phyloP scores from a whole-genome alignment of 2,113 vertebrate genomes.

The Leucopternis melanops region DNA sequence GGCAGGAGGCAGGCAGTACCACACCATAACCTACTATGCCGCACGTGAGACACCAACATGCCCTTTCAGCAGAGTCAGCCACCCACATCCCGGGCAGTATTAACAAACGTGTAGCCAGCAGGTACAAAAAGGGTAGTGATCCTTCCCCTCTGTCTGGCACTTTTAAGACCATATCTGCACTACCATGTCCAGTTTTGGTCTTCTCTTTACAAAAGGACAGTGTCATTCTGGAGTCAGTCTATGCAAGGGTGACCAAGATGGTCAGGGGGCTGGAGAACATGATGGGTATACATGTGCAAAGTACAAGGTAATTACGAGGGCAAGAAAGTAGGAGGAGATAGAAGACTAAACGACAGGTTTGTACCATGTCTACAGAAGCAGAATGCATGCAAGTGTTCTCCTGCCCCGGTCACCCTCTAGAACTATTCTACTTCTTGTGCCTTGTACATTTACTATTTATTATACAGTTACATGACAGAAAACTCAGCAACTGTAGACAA shows the following conservation, averaged over 20 bases:
- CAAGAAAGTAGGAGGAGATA: neutral
- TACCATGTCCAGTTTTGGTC: neutral
- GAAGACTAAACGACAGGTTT: neutral
- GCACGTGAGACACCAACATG: accelerated
- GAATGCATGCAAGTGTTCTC: neutral
- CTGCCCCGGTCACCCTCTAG: neutral
- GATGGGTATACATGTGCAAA: neutral
- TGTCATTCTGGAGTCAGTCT: neutral
- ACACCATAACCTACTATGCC: no score
- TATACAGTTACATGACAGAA: neutral
- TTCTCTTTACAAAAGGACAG: neutral
- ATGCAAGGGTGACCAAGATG: neutral
- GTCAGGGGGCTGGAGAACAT: neutral
- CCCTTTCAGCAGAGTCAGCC: neutral
- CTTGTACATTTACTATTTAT: neutral
- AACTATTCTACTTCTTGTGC: neutral
- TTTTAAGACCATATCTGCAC: neutral
- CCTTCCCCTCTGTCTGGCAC: neutral
- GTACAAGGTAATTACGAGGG: neutral
- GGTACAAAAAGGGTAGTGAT: neutral
- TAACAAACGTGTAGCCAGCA: neutral
- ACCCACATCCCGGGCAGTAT: neutral
- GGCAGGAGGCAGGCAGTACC: neutral
- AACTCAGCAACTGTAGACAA: neutral
- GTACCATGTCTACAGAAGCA: neutral